Evolutionary conservation across 2,113 vertebrate species (phyloP), one percentile per base, ranked within the genome.

Genomic region (Xiphorhynchus elegans): DNA sequence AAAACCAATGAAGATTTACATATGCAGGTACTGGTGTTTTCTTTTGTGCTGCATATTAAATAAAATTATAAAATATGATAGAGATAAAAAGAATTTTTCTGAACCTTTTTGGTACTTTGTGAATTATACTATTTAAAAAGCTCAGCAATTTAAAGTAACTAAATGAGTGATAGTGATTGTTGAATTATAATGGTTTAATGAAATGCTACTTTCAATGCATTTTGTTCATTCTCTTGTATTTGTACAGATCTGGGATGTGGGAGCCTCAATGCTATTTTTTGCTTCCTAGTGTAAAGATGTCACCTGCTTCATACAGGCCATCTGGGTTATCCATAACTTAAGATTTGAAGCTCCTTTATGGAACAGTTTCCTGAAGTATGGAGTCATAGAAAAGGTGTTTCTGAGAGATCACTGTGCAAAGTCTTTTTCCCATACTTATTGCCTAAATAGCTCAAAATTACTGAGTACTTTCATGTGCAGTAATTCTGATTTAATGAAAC

Each of bases 1-100:
- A 96, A 97, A 98, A 96, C 68, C 68, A 98, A 98, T 73, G 98
- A 98, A 93, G 99, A 99, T 63, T 93, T 99, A 21, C 98, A 98
- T 89, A 97, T 98, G 31, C 97, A 98, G 96, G 99, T 99, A 97
- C 96, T 67, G n/a, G 9, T 7, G 0, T 42, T 46, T 87, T 85
- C 70, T 39, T 84, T 81, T 85, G 28, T 75, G 82, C 59, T 60
- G 53, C 58, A 70, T 47, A 33, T 40, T 76, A 6, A 79, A 28
- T 42, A 55, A 44, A 86, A n/a, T 33, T 39, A 13, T 68, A 84
- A 55, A 66, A 80, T 73, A n/a, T 6, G 17, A 2, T 33, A 39
- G 24, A 52, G 20, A n/a, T 25, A 26, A 62, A 68, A 84, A 78
- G 14, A 75, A 46, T 58, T 83, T 79, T 7, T 69, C 16, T 80